These are phyloP conservation scores for Desmodus rotundus DNA, from an alignment of 2,113 vertebrate genomes.

Conservation along the genomic window DNA sequence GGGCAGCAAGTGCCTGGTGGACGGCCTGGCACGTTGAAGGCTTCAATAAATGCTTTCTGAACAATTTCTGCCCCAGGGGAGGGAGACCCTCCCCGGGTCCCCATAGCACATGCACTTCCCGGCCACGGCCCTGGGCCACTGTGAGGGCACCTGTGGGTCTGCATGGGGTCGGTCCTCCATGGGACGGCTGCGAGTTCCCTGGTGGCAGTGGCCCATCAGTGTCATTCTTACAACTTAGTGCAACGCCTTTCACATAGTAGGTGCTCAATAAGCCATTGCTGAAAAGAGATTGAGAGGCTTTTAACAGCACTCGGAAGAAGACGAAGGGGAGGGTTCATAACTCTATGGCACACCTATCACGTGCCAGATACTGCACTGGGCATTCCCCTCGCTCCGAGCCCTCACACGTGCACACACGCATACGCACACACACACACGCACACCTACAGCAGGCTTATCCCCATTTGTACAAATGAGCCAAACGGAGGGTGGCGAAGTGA, in stretches of 20 bases:
- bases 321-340: rapidly evolving
- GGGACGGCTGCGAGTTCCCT: not conserved
- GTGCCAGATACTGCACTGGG: rapidly evolving
- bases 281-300: not conserved
- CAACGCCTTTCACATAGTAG: not conserved
- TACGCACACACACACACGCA: rapidly evolving
- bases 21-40: rapidly evolving
- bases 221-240: rapidly evolving
- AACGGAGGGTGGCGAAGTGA: not conserved
- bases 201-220: rapidly evolving
- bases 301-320: too few relatives aligned
- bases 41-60: not conserved
- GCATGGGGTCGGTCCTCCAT: not conserved
- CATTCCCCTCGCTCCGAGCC: not conserved
- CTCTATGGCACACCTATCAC: rapidly evolving
- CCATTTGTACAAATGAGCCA: not conserved
- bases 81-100: not conserved
- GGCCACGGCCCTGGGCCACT: rapidly evolving
- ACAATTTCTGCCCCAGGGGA: not conserved
- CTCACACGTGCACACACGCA: not conserved
- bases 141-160: rapidly evolving
- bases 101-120: rapidly evolving
- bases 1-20: not conserved
- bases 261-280: too few relatives aligned
- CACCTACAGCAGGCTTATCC: not conserved